These are phyloP conservation scores for Epicampocera succincta DNA, from an alignment of 2,888 invertebrate species.

Conservation along the genomic window DNA sequence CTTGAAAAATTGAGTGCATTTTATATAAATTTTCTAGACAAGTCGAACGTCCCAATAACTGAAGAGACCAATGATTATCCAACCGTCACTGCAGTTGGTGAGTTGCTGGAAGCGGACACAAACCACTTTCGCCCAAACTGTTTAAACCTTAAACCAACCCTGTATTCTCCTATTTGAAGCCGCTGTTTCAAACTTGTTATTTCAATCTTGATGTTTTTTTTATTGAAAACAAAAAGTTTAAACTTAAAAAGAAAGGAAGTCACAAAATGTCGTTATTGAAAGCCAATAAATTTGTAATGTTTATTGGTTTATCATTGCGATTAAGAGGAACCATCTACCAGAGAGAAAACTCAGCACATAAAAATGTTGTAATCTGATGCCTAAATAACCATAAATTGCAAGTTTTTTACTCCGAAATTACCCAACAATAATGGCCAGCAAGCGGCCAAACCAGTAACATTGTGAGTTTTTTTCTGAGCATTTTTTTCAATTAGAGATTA, in stretches of 20 bases:
- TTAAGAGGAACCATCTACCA: background rate
- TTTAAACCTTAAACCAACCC: no score
- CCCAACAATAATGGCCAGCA: slow-evolving; percentile 22
- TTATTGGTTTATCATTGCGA: slow-evolving; percentile 47
- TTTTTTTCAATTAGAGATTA: slow-evolving; percentile 79
- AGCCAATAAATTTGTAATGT: slow-evolving; percentile 62
- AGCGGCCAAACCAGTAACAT: slow-evolving; percentile 7
- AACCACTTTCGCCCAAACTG: no score
- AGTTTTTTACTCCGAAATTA: slow-evolving; percentile 22
- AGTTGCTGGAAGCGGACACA: no score
- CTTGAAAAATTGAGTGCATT: no score
- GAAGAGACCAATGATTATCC: no score
- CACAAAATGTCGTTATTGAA: slow-evolving; percentile 12
- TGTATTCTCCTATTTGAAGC: no score
- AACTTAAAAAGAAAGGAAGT: slow-evolving; percentile 4
- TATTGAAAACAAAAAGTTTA: background rate
- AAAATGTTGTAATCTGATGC: slow-evolving; percentile 61
- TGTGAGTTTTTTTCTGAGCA: background rate
- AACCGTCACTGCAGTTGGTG: no score
- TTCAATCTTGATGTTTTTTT: no score
- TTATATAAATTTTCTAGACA: no score
- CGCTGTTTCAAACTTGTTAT: no score
- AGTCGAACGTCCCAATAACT: no score
- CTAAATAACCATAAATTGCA: slow-evolving; percentile 66
- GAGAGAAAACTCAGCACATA: background rate